A percentile compares a stretch with the other conserved stretches of the same genome.
These are phyloP conservation scores for Pachyrhynchus sulphureomaculatus DNA, from an alignment of 1,140 invertebrate species.

Conservation along the genomic window DNA sequence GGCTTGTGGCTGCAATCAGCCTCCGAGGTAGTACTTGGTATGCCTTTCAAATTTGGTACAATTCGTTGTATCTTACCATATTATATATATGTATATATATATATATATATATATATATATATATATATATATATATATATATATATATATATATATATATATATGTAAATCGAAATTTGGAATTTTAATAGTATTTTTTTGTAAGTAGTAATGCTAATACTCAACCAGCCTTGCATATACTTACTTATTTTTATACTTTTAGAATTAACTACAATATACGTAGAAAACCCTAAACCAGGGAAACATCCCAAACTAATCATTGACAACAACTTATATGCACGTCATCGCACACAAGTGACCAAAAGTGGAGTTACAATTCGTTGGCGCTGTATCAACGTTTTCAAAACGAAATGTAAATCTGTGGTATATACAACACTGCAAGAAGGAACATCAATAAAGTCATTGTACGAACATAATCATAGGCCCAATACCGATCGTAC, in stretches of 20 bases:
- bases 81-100: too few relatives aligned
- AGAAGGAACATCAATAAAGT: constrained; percentile 3
- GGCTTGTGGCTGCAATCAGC: too few relatives aligned
- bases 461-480: constrained; percentile 17
- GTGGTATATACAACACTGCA: constrained; percentile 22
- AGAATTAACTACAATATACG: constrained; percentile 6
- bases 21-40: too few relatives aligned
- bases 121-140: too few relatives aligned
- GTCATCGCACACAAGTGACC: constrained; percentile 16
- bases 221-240: too few relatives aligned
- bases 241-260: not conserved
- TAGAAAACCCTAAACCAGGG: constrained; percentile 24
- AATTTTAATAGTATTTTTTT: too few relatives aligned
- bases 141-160: too few relatives aligned
- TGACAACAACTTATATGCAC: constrained; percentile 10
- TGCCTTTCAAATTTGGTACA: too few relatives aligned
- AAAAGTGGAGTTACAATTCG: constrained; percentile 15
- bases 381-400: constrained; percentile 22
- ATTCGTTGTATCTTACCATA: too few relatives aligned
- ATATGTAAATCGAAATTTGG: too few relatives aligned
- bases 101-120: too few relatives aligned
- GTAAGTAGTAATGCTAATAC: too few relatives aligned
- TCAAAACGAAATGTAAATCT: constrained; percentile 24
- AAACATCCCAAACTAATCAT: constrained; percentile 22
- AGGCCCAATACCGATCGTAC: not conserved